These are phyloP conservation scores for Geopemphigus sp. DNA, from an alignment of 1,140 invertebrate species.

Conservation along the genomic window DNA sequence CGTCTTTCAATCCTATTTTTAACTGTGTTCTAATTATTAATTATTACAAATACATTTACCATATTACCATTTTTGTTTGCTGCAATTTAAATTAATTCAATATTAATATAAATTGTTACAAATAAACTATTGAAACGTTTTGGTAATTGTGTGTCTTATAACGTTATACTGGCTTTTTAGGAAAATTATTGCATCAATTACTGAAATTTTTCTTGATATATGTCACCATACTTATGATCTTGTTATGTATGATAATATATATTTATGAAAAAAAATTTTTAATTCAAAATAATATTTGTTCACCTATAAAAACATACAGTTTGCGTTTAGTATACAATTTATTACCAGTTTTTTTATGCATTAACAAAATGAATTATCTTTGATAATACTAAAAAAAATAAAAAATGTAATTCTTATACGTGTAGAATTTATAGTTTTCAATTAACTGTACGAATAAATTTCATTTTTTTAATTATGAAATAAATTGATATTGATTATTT, in stretches of 20 bases:
- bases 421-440: no score
- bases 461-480: no score
- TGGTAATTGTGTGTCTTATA: neutral
- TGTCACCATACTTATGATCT: neutral
- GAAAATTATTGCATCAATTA: neutral
- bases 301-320: conserved; percentile 9
- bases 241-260: neutral
- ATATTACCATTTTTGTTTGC: neutral
- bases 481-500: no score
- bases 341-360: neutral
- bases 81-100: neutral
- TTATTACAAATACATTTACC: neutral
- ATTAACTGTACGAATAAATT: no score
- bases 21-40: conserved; percentile 25
- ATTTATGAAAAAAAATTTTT: neutral
- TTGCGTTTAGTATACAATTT: neutral
- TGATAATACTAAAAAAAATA: no score
- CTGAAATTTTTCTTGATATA: neutral
- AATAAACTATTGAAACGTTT: neutral
- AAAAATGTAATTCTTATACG: no score
- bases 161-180: neutral
- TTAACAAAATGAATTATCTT: neutral
- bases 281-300: conserved; percentile 8
- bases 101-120: neutral
- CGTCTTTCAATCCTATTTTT: conserved; percentile 41